Evolutionary conservation across 2,888 invertebrate species (phyloP).

Genomic region (Aspidiotus rigidus): DNA sequence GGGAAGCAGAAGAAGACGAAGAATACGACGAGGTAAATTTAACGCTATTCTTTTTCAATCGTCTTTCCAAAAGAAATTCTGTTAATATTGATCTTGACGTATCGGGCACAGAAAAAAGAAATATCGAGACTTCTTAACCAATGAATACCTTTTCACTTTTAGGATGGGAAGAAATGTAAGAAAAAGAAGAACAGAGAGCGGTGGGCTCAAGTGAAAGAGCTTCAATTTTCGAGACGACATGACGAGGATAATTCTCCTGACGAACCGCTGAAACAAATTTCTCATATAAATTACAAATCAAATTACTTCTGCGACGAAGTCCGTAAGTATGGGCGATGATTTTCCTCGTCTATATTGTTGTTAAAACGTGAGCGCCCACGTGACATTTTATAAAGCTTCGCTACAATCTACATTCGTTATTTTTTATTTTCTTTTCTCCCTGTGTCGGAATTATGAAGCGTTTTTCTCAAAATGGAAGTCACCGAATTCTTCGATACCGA

Average conservation of each 20-base stretch:
- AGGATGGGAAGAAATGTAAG: constrained; percentile 13
- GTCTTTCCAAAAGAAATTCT: background rate
- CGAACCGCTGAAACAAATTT: constrained; percentile 20
- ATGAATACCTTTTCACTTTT: background rate
- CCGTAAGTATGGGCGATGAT: constrained; percentile 11
- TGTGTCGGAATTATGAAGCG: no score
- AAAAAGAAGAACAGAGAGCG: constrained; percentile 21
- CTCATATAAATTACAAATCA: constrained; percentile 14
- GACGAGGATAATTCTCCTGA: constrained; percentile 13
- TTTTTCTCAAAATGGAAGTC: no score
- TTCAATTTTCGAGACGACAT: constrained; percentile 16
- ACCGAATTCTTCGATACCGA: no score
- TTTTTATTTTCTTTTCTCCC: no score
- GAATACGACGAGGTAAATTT: constrained; percentile 18
- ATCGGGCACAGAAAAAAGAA: background rate
- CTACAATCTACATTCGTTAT: no score
- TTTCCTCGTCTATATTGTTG: no score
- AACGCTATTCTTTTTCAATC: background rate
- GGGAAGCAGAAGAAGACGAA: constrained; percentile 13
- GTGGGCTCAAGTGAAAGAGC: constrained; percentile 24
- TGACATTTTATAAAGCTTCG: no score
- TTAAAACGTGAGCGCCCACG: no score
- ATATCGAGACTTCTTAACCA: background rate
- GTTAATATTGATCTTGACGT: background rate
- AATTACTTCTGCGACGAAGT: constrained; percentile 27